Conservation (phyloP, 2,888 invertebrate species). For the Eupithecia vulgata region DNA sequence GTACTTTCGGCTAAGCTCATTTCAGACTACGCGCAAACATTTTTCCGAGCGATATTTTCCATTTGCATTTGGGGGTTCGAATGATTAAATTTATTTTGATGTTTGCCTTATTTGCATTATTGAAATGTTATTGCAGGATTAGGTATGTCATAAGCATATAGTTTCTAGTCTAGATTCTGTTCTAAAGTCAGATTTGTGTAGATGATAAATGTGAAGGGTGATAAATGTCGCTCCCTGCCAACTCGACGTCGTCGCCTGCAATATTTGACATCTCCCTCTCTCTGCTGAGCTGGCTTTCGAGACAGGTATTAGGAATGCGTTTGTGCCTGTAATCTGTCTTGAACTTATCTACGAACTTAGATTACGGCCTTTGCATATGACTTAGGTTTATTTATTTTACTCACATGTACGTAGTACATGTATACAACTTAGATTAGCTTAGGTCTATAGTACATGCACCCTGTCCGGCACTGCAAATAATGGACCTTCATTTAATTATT, state of each 20-base stretch:
- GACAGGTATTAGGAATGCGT: slow-evolving; percentile 20
- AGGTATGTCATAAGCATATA: slow-evolving; percentile 4
- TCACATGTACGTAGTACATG: too few relatives aligned
- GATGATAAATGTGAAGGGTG: slow-evolving; percentile 33
- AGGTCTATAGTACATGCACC: too few relatives aligned
- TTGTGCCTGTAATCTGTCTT: slow-evolving; percentile 20
- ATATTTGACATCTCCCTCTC: slow-evolving; percentile 24
- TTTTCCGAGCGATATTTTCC: slow-evolving; percentile 70
- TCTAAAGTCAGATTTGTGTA: slow-evolving; percentile 18
- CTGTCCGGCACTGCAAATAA: too few relatives aligned
- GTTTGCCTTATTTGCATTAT: slow-evolving; percentile 37
- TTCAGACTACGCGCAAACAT: slow-evolving; percentile 74
- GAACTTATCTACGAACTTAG: slow-evolving; percentile 5
- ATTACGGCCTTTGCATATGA: not conserved
- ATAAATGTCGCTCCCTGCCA: slow-evolving; percentile 30
- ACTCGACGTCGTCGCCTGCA: slow-evolving; percentile 24
- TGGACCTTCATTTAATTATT: too few relatives aligned
- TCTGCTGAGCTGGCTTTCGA: slow-evolving; percentile 17
- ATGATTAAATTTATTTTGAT: slow-evolving; percentile 60
- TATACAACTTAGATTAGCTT: too few relatives aligned
- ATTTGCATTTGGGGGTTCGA: slow-evolving; percentile 70
- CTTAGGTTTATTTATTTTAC: too few relatives aligned
- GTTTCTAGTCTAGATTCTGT: not conserved
- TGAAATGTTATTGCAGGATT: slow-evolving; percentile 14
- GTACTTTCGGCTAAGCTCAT: slow-evolving; percentile 76